Evolutionary conservation across 2,113 vertebrate genomes (phyloP), one percentile per base, ranked within the genome.

Genomic region (Pao palembangensis): DNA sequence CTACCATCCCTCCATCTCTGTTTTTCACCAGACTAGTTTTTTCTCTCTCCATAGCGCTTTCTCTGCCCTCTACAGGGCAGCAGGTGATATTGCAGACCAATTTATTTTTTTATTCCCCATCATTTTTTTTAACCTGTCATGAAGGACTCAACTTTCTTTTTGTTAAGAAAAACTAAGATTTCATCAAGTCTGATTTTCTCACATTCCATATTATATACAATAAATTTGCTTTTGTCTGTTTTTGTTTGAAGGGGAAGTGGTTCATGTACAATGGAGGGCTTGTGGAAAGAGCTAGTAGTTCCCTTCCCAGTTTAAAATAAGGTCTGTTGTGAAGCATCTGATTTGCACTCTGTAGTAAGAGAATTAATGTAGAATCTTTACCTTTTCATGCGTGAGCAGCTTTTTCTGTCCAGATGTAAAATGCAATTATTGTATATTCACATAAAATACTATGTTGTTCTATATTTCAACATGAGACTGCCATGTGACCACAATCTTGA

Each of bases 261-360:
- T 88, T 86, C 87, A 68, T 88, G 85, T 87, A 87, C 67, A 88
- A 67, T 76, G 78, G 82, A 84, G 73, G 75, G 73, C 70, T 75
- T 83, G 58, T 73, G 73, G 51, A 81, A 83, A 85, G 83, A 86
- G 80, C 82, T 66, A 89, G 85, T 66, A 89, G 85, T 92, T 89
- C 91, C 90, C 92, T 92, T 88, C 84, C 73, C 69, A 64, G 88
- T 91, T 79, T 34, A 75, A 87, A 90, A 61, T 61, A 58, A 80
- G 77, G 91, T 95, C 91, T 94, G 58, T 95, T 91, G 92, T 94
- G 93, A 94, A 94, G 91, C 93, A 93, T 93, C 92, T 93, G 91
- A 94, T 96, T 98, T 99, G 95, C 96, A 98, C 95, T 98, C 94
- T 94, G 89, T 95, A 94, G 93, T 92, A 91, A 95, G 93, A 90